Base-by-base conservation (phyloP, 92 coral and sea anemone genomes). In the Epizoanthus fatuus region DNA sequence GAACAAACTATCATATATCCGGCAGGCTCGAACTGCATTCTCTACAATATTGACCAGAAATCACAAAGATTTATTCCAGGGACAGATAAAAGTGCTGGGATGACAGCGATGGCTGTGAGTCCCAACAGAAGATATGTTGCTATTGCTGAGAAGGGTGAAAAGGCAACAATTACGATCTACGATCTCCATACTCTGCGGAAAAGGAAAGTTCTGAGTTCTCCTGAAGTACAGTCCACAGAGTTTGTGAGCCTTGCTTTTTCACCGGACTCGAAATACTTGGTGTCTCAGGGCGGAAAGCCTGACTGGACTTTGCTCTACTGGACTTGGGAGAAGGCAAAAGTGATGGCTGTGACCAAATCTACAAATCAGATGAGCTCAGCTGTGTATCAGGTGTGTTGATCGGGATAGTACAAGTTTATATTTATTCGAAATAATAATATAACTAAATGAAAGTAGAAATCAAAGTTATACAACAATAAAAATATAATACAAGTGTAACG, bases 301-400 rank as follows among this genome's bases (percentile, higher is more conserved):
- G 99, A 97, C 83, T 97, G 99, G 99, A 97, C 95, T 3, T 78
- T 97, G 85, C 87, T 97, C 55, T 97, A 97, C 79, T 97, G 99
- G 99, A 97, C 99, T 2, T 97, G 99, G 99, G 99, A 97, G 74
- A 97, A 97, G 75, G 99, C 99, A 29, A 97, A 97, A 74, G 99
- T 97, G 19, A 97, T 97, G 99, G 99, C 99, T 81, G 88, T 81
- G 64, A 95, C 99, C 37, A 97, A 97, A 73, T 91, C 99, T 52
- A 95, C 99, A 38, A 97, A 95, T 86, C 99, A 97, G 76, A 75
- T 88, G 80, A 95, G 92, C 79, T 92, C 97, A 2, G 87, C 98
- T 53, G 99, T 97, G 54, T 94, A 97, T 73, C 98, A 97, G 99
- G 99, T 97, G 91, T n/a, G 32, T 85, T 53, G 53, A 49, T 12